Conservation (phyloP, 2,888 invertebrate genomes). For the Tridacna gigas region DNA sequence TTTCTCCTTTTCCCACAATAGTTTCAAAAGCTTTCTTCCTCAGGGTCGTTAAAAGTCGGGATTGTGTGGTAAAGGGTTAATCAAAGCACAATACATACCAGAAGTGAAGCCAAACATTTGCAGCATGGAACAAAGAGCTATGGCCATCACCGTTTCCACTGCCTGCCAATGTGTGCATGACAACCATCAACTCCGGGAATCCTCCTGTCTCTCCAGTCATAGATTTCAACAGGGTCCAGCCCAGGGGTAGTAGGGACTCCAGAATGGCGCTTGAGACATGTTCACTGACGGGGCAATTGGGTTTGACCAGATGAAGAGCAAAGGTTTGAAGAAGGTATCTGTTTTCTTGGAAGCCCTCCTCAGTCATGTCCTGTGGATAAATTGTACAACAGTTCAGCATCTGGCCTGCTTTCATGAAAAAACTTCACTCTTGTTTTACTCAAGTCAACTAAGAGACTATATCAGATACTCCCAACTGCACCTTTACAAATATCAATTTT, state of each 20-base stretch:
- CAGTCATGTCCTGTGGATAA: conserved; percentile 70
- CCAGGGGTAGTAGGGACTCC: conserved; percentile 91
- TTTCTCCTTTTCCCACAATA: conserved; percentile 3
- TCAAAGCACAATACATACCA: conserved; percentile 70
- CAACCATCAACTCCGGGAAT: conserved; percentile 91
- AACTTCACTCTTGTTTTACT: too few species aligned
- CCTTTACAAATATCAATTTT: too few species aligned
- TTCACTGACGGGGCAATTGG: conserved; percentile 87
- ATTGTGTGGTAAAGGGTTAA: background rate
- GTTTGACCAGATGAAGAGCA: conserved; percentile 90
- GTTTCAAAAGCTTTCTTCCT: too few species aligned
- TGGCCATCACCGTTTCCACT: conserved; percentile 93
- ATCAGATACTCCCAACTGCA: too few species aligned
- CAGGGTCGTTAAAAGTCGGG: too few species aligned
- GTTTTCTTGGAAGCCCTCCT: conserved; percentile 88
- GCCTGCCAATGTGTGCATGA: conserved; percentile 94
- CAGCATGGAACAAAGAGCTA: conserved; percentile 91
- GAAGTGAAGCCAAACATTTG: conserved; percentile 90
- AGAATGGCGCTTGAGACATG: conserved; percentile 89
- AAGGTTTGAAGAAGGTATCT: conserved; percentile 90
- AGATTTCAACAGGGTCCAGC: conserved; percentile 88
- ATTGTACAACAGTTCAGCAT: too few species aligned
- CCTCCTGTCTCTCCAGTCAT: conserved; percentile 49
- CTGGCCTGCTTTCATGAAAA: too few species aligned
- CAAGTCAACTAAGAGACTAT: too few species aligned